Evolutionary conservation across 2,888 invertebrate genomes (phyloP), one percentile per base, ranked within the genome.

Genomic region (Chironomus riparius): DNA sequence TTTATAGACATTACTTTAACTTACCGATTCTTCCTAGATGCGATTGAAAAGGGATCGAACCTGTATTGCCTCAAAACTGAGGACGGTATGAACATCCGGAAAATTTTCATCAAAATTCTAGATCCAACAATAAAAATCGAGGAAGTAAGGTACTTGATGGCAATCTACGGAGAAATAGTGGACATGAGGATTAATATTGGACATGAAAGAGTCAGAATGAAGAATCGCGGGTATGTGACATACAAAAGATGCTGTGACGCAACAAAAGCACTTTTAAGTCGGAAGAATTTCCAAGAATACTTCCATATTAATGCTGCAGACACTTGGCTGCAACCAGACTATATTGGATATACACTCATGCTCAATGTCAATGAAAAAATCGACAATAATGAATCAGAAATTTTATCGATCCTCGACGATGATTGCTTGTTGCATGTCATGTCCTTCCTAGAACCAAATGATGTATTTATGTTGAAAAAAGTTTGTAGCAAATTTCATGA

Each of bases 321-420:
- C 7, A 56, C 76, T 10, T 76, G 76, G 76, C 68, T 24, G 18
- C 76, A 76, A 47, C 69, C 68, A 18, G 74, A 74, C 47, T 74
- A 22, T 22, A 5, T 50, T 18, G 69, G 69, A 69, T 15, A 10
- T n/a, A 12, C 13, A 13, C 0, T 15, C 5, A 10, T 6, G 3
- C 4, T 7, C 10, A 47, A 47, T 69, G n/a, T 47, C n/a, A n/a
- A 38, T 38, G 18, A 1, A 18, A 22, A 68, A 47, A 22, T 50
- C 13, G 48, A 48, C 7, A 22, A 56, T 10, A 15, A 47, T 21
- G 24, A 22, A 6, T 76, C 69, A 12, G 4, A 15, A 22, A 4
- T 69, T 5, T 15, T 76, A 12, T 7, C n/a, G 5, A 69, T 38
- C 2, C 76, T 76, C 13, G 48, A 76, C 22, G 76, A 76, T 24